Conservation (phyloP, 92 coral and sea anemone species). For the Anthopleura xanthogrammica region DNA sequence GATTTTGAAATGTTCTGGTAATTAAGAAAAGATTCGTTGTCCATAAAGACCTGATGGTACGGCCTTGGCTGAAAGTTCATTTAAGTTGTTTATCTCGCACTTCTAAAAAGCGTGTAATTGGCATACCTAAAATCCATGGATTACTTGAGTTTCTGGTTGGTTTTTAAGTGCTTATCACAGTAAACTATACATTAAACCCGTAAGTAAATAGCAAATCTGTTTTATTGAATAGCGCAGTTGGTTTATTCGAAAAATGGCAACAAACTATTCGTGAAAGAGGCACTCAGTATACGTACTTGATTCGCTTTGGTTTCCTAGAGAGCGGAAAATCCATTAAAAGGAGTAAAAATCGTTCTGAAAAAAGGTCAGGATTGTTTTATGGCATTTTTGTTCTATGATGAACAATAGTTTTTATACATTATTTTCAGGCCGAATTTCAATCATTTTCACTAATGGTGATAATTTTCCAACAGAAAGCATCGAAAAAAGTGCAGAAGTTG, state of each 20-base stretch:
- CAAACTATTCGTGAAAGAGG: background rate
- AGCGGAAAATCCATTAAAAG: too few relatives aligned
- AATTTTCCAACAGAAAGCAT: too few relatives aligned
- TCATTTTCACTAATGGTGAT: too few relatives aligned
- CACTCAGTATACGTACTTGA: too few relatives aligned
- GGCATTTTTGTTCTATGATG: too few relatives aligned
- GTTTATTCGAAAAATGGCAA: background rate
- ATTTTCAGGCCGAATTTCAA: too few relatives aligned
- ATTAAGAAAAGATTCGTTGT: background rate
- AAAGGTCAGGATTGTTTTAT: background rate
- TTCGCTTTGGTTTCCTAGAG: too few relatives aligned
- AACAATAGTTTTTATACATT: too few relatives aligned
- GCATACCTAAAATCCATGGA: background rate
- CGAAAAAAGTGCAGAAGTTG: too few relatives aligned
- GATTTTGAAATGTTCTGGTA: too few relatives aligned
- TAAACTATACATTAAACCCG: background rate
- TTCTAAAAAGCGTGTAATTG: too few relatives aligned
- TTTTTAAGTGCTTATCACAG: background rate
- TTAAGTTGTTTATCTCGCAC: background rate
- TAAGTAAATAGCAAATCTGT: background rate
- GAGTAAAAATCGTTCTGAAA: background rate
- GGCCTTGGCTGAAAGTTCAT: background rate
- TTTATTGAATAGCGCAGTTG: conserved; percentile 13
- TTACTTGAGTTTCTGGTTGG: background rate
- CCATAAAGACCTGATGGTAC: background rate